Conservation (phyloP, 1,140 invertebrate genomes). For the Apis mellifera region Amel_HAv3.1 CM009932.2:8306001-8306500, state of each 20-base stretch:
- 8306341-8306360: neutral
- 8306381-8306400: slow-evolving; percentile 30
- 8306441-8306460: neutral
- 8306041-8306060: slow-evolving; percentile 6
- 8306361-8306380: neutral
- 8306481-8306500: neutral
- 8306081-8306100: neutral
- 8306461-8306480: too few relatives aligned
- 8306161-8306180: slow-evolving; percentile 45
- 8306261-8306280: slow-evolving; percentile 28
- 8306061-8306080: neutral
- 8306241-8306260: neutral
- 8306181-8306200: slow-evolving; percentile 6
- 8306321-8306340: slow-evolving; percentile 15
- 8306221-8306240: neutral
- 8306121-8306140: slow-evolving; percentile 4
- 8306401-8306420: slow-evolving; percentile 17
- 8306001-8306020: slow-evolving; percentile 20
- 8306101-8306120: slow-evolving; percentile 28
- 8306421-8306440: neutral
- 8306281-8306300: neutral
- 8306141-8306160: slow-evolving; percentile 33
- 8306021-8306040: slow-evolving; percentile 13
- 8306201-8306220: slow-evolving; percentile 15
- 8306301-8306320: slow-evolving; percentile 28